Percentiles rank a stretch among this genome's conserved stretches.
Evolutionary conservation across 2,888 invertebrate species (phyloP).

Genomic region (Lysandra coridon): DNA sequence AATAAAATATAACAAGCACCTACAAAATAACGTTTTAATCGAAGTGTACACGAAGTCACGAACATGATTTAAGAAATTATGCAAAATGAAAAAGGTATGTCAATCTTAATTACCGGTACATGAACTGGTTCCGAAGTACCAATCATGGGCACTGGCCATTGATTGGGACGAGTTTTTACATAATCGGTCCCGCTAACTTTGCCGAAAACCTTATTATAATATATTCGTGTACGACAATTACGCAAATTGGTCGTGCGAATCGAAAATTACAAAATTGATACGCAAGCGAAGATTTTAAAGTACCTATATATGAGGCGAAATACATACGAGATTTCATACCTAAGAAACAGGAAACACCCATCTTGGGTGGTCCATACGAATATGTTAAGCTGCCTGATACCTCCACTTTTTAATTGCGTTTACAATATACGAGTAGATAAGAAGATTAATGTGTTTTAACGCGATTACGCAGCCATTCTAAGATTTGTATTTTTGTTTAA

Average conservation of each 20-base stretch:
- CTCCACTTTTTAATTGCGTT: conserved; percentile 11
- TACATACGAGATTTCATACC: conserved; percentile 15
- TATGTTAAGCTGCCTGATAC: not conserved
- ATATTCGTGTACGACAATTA: conserved; percentile 61
- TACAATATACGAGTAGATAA: conserved; percentile 11
- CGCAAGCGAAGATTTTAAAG: conserved; percentile 51
- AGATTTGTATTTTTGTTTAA: not conserved
- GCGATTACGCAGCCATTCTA: not conserved
- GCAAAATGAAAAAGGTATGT: conserved; percentile 16
- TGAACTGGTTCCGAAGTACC: conserved; percentile 41
- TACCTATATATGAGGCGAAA: conserved; percentile 28
- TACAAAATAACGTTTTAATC: not conserved
- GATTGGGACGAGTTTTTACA: conserved; percentile 53
- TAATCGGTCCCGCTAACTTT: conserved; percentile 53
- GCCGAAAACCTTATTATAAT: conserved; percentile 63
- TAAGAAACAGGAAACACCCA: conserved; percentile 46
- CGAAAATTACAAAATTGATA: conserved; percentile 73
- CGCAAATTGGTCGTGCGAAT: conserved; percentile 71
- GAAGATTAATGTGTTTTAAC: not conserved
- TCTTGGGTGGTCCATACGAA: conserved; percentile 71
- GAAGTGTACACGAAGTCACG: not conserved
- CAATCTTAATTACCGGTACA: conserved; percentile 51
- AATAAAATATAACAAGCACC: not conserved
- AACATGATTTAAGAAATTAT: conserved; percentile 11
- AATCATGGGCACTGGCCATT: conserved; percentile 14